A percentile compares a stretch with the other conserved stretches of the same genome.
phyloP scores from a whole-genome alignment of 2,888 invertebrate species.

The Ditula angustiorana region DNA sequence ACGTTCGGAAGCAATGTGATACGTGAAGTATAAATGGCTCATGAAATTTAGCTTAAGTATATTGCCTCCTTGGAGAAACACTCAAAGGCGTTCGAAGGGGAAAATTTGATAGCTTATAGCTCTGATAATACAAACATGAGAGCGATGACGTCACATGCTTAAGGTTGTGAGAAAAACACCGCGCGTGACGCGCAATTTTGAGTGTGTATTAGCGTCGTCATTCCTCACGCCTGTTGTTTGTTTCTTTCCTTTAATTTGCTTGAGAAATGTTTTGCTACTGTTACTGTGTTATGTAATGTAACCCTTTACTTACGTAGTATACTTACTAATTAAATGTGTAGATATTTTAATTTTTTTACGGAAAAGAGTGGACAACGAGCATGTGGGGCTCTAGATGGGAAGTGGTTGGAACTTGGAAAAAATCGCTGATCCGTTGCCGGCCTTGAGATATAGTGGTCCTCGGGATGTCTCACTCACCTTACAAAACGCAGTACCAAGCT shows the following conservation, averaged over 20 bases:
- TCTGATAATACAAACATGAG: slow-evolving; percentile 64
- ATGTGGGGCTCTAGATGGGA: too few relatives aligned
- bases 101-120: slow-evolving; percentile 80
- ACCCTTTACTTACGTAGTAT: background rate
- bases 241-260: slow-evolving; percentile 5
- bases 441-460: too few relatives aligned
- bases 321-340: background rate
- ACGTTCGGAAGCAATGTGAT: slow-evolving; percentile 67
- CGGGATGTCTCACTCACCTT: too few relatives aligned
- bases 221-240: background rate
- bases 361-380: too few relatives aligned
- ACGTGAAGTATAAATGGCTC: slow-evolving; percentile 73
- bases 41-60: slow-evolving; percentile 82
- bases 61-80: slow-evolving; percentile 75
- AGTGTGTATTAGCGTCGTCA: slow-evolving; percentile 8
- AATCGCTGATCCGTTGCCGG: too few relatives aligned
- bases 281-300: background rate
- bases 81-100: slow-evolving; percentile 68
- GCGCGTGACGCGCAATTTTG: slow-evolving; percentile 20
- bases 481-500: too few relatives aligned
- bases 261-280: background rate
- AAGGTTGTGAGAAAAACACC: slow-evolving; percentile 46
- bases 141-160: slow-evolving; percentile 59
- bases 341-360: too few relatives aligned
- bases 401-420: too few relatives aligned